phyloP scores from a whole-genome alignment of 64 coral and sea anemone genomes.

The Dendrophyllia cribrosa region DNA sequence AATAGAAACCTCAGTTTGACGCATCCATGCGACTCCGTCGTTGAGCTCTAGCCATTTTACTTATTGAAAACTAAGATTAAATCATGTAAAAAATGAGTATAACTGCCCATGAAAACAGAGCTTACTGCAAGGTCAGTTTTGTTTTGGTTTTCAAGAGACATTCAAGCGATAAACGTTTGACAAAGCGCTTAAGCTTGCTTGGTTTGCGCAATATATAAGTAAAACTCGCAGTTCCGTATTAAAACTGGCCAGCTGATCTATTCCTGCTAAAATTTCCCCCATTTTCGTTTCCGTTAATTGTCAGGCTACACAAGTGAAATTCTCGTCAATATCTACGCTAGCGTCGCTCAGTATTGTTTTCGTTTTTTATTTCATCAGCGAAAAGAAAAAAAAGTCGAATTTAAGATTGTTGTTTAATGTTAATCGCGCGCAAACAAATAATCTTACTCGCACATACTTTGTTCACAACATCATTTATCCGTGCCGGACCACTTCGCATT shows the following conservation, averaged over 20 bases:
- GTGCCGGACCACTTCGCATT: background rate
- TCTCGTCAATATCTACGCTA: background rate
- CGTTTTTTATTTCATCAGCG: background rate
- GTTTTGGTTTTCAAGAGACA: slow-evolving; percentile 20
- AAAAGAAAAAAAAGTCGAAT: background rate
- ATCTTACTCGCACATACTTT: background rate
- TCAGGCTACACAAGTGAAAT: background rate
- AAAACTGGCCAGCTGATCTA: background rate
- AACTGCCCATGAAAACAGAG: background rate
- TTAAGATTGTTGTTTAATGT: background rate
- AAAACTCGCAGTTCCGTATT: background rate
- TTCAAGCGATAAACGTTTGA: background rate
- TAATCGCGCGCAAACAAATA: slow-evolving; percentile 21
- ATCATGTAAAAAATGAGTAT: background rate
- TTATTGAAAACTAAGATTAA: background rate
- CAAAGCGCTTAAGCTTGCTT: background rate
- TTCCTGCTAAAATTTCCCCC: background rate
- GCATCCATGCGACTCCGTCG: background rate
- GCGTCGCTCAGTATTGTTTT: background rate
- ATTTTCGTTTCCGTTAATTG: background rate
- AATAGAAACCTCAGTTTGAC: background rate
- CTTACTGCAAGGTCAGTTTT: background rate
- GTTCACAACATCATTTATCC: background rate
- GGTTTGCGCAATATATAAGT: background rate
- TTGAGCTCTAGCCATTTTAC: slow-evolving; percentile 23